Evolutionary conservation across 2,797 vertebrate species (phyloP).

Genomic region (Melanogrammus aeglefinus): DNA sequence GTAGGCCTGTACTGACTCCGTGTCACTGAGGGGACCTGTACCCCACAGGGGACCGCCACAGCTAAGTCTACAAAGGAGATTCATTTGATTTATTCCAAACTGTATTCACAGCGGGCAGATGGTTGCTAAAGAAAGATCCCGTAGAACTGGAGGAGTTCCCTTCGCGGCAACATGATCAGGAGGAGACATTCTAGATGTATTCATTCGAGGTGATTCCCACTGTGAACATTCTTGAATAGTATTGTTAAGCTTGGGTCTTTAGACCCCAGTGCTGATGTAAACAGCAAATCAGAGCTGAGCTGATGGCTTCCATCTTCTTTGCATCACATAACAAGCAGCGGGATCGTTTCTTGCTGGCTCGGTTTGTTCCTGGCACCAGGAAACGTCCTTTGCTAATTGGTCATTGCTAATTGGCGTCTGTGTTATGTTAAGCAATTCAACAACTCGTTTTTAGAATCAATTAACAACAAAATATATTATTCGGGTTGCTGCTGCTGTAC

Average conservation of each 20-base stretch:
- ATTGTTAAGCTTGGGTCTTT: not conserved
- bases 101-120: conserved; percentile 64
- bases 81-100: conserved; percentile 76
- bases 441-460: not conserved
- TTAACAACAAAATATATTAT: not conserved
- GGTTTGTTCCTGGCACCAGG: not conserved
- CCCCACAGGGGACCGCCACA: conserved; percentile 18
- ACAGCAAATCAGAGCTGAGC: not conserved
- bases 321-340: not conserved
- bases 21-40: not conserved
- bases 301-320: not conserved
- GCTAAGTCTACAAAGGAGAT: conserved; percentile 55
- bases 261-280: not conserved
- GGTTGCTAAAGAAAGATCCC: conserved; percentile 39
- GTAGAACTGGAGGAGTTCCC: conserved; percentile 43
- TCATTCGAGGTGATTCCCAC: not conserved
- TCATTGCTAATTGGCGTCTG: not conserved
- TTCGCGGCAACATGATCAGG: conserved; percentile 7
- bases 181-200: not conserved
- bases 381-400: not conserved
- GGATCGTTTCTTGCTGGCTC: not conserved
- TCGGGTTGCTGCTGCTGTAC: not conserved
- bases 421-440: not conserved
- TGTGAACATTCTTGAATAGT: not conserved
- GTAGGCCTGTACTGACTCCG: not conserved